Evolutionary conservation across 2,888 invertebrate genomes (phyloP), one percentile per base, ranked within the genome.

Genomic region (Aspidapion aeneum): DNA sequence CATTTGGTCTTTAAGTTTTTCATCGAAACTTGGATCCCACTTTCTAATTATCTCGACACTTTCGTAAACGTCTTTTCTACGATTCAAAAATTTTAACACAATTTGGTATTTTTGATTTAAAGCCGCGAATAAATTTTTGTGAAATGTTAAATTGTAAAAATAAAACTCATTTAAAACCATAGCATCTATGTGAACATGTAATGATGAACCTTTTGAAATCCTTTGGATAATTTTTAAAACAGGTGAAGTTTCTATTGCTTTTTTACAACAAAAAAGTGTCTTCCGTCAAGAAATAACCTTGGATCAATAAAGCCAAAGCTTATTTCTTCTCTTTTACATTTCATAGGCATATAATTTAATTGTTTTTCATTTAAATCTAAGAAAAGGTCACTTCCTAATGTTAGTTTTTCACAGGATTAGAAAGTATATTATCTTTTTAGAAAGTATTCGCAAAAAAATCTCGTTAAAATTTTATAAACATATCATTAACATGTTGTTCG

Each of bases 181-280:
- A 0, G 86, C 86, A 60, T 85, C 85, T 67, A 89, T 87, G 72
- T 91, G 91, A 0, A 85, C 80, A 75, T 91, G 91, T 18, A 91
- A 56, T 74, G n/a, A 83, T 82, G 84, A 89, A 1, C 90, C 92
- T 78, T 93, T 92, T 0, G 92, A 92, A 84, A 93, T 85, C 35
- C 79, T 77, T 64, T 83, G 80, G 12, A 92, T 84, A 3, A 90
- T 81, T 68, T 84, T 77, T 72, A 86, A 91, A 0, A 91, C 86
- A 65, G 84, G 81, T 0, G 90, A 90, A 0, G 80, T 69, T 3
- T 83, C 80, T 54, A 92, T 87, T 21, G 80, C 75, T 1, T 82
- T 73, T 71, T 85, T 84, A 86, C 85, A 1, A 80, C 75, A 73
- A 92, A 87, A 71, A 88, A 88, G 73, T 90, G 89, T 19, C 82